A percentile compares a stretch with the other conserved stretches of the same genome.
These are phyloP conservation scores for Mya arenaria DNA, from an alignment of 1,140 invertebrate genomes.

Conservation along the genomic window DNA sequence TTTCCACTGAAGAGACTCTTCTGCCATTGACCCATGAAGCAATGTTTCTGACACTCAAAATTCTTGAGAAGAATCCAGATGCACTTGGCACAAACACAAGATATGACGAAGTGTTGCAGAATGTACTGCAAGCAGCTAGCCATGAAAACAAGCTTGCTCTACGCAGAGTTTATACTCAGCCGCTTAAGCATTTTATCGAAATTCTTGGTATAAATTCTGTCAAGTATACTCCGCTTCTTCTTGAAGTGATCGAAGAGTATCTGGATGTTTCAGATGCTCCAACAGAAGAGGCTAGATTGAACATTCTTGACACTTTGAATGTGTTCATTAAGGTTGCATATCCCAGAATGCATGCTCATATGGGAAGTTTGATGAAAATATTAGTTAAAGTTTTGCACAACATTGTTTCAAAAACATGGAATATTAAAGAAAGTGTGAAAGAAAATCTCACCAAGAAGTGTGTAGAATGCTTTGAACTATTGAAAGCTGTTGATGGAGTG, in stretches of 20 bases:
- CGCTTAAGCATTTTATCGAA: constrained; percentile 67
- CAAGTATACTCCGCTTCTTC: constrained; percentile 62
- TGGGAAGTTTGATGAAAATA: constrained; percentile 61
- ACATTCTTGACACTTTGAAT: constrained; percentile 63
- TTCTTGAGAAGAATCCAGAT: constrained; percentile 73
- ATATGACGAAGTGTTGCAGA: constrained; percentile 72
- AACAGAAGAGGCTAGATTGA: constrained; percentile 66
- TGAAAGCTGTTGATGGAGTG: not conserved
- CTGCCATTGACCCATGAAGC: constrained; percentile 73
- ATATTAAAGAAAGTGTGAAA: not conserved
- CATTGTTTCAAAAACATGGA: not conserved
- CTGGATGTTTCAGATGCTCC: constrained; percentile 73
- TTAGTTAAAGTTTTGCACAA: constrained; percentile 70
- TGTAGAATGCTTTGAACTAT: not conserved
- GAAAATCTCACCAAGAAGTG: not conserved
- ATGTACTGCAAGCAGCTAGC: constrained; percentile 70
- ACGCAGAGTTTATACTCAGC: constrained; percentile 64
- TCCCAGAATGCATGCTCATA: constrained; percentile 68
- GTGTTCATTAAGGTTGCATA: constrained; percentile 62
- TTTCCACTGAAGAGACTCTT: constrained; percentile 80
- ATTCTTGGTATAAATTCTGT: constrained; percentile 69
- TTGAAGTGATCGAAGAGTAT: constrained; percentile 68
- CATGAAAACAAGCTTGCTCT: constrained; percentile 73
- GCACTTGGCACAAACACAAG: constrained; percentile 42
- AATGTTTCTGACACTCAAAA: constrained; percentile 70